Evolutionary conservation across 2,113 vertebrate species (phyloP).

Genomic region (Burhinus bistriatus): DNA sequence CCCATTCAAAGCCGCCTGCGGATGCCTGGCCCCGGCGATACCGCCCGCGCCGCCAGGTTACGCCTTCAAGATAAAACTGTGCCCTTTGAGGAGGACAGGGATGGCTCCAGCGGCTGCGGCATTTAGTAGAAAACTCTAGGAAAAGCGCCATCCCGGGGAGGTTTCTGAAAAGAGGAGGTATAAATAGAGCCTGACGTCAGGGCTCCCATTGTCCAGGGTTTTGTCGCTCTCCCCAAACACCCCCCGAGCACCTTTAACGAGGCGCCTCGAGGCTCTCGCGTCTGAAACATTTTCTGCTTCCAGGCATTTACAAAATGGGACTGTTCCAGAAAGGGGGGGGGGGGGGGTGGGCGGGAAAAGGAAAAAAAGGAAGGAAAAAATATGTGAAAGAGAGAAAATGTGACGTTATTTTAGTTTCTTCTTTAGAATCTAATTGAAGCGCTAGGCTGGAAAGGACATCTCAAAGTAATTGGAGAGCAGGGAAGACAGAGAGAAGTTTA

Average conservation of each 20-base stretch:
- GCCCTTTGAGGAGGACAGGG: constrained; percentile 21
- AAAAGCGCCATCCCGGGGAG: constrained; percentile 4
- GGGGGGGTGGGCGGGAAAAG: too few relatives aligned
- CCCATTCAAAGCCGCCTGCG: not conserved
- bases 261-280: not conserved
- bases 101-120: not conserved
- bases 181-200: constrained; percentile 53
- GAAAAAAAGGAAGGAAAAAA: not conserved
- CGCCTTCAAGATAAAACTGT: constrained; percentile 26
- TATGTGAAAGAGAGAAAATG: constrained; percentile 2
- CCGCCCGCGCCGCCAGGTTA: not conserved
- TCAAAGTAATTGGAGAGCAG: not conserved
- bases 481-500: not conserved
- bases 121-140: constrained; percentile 28
- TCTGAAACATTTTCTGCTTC: constrained; percentile 19
- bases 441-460: not conserved
- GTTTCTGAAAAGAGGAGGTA: constrained; percentile 44
- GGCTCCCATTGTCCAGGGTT: not conserved
- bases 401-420: not conserved
- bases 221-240: not conserved
- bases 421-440: not conserved
- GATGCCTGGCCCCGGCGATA: constrained; percentile 22
- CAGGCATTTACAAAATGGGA: constrained; percentile 37
- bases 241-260: not conserved
- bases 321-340: not conserved